A percentile compares a stretch with the other conserved stretches of the same genome.
Conservation (phyloP, 2,797 vertebrate species). For the Cyprinella venusta region DNA sequence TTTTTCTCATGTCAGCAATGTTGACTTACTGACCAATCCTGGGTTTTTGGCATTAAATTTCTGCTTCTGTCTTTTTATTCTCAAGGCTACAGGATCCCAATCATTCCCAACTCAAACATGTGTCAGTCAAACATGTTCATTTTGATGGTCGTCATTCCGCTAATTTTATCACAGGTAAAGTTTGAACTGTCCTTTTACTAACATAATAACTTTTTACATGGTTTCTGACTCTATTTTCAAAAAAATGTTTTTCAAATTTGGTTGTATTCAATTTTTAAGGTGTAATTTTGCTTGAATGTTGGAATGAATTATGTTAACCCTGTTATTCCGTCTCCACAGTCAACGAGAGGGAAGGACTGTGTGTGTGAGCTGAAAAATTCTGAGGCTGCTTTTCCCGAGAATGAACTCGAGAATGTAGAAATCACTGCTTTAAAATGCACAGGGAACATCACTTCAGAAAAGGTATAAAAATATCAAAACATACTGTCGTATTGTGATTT, state of each 20-base stretch:
- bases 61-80: not conserved
- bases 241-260: not conserved
- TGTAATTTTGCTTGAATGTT: not conserved
- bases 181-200: not conserved
- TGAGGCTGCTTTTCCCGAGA: conserved; percentile 66
- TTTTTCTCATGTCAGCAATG: conserved; percentile 13
- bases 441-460: conserved; percentile 52
- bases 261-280: not conserved
- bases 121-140: not conserved
- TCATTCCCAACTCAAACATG: not conserved
- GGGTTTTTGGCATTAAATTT: conserved; percentile 8
- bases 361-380: conserved; percentile 67
- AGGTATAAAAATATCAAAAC: conserved; percentile 58
- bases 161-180: conserved; percentile 8
- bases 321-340: conserved; percentile 23
- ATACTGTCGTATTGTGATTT: not conserved
- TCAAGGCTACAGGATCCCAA: not conserved
- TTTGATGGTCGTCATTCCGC: conserved; percentile 7
- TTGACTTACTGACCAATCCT: not conserved
- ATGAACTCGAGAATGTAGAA: conserved; percentile 58
- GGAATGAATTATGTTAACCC: not conserved
- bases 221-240: not conserved
- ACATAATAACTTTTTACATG: not conserved
- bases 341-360: conserved; percentile 56
- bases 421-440: conserved; percentile 62